Percentiles rank a stretch among this genome's conserved stretches.
Conservation (phyloP, 2,888 invertebrate genomes). For the Melanotus villosus region DNA sequence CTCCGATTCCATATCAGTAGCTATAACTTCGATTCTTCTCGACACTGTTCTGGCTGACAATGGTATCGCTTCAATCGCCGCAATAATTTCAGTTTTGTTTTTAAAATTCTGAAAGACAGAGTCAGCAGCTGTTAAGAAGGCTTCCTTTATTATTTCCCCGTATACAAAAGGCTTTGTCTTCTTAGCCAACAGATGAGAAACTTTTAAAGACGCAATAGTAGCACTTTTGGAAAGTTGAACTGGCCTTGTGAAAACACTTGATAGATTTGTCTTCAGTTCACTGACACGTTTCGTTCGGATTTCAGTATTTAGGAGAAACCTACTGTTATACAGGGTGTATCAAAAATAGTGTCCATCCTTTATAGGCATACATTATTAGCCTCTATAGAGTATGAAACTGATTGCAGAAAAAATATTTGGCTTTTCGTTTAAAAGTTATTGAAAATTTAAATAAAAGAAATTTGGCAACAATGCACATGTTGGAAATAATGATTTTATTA, state of each 20-base stretch:
- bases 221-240: conserved; percentile 36
- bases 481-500: no score
- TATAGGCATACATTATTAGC: no score
- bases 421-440: no score
- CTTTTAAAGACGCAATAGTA: conserved; percentile 32
- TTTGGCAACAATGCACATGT: no score
- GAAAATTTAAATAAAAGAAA: no score
- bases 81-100: conserved; percentile 54
- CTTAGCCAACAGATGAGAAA: conserved; percentile 49
- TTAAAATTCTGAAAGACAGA: conserved; percentile 47
- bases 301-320: conserved; percentile 43
- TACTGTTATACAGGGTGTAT: conserved; percentile 32
- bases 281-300: conserved; percentile 35
- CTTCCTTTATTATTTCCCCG: conserved; percentile 54
- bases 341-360: no score
- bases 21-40: conserved; percentile 47
- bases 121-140: conserved; percentile 46
- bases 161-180: conserved; percentile 54
- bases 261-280: conserved; percentile 30
- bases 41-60: conserved; percentile 52
- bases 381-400: no score
- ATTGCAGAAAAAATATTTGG: no score
- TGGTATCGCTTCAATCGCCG: conserved; percentile 54
- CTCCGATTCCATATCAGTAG: conserved; percentile 34
- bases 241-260: conserved; percentile 39